A percentile compares a stretch with the other conserved stretches of the same genome.
Evolutionary conservation across 2,888 invertebrate species (phyloP).

Genomic region (Ophion slaviceki): DNA sequence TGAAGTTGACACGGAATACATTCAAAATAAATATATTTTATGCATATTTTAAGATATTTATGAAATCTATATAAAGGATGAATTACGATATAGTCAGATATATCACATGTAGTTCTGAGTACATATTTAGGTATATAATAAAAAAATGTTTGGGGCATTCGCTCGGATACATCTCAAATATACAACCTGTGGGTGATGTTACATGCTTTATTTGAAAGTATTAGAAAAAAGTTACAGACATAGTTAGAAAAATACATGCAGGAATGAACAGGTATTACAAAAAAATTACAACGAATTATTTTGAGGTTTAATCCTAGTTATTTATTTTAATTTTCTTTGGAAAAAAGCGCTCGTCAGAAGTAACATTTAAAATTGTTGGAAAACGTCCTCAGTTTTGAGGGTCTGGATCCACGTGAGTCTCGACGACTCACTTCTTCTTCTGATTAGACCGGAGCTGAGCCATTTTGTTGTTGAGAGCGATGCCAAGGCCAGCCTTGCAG

Average conservation of each 20-base stretch:
- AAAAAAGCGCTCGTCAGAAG: too few species aligned
- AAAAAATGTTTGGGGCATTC: not conserved
- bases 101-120: not conserved
- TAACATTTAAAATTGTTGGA: too few species aligned
- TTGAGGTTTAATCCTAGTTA: not conserved
- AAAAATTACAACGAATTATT: not conserved
- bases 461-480: constrained; percentile 27
- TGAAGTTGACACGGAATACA: too few species aligned
- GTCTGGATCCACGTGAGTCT: not conserved
- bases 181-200: not conserved
- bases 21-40: too few species aligned
- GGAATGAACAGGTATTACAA: not conserved
- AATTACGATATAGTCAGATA: not conserved
- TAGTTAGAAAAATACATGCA: not conserved
- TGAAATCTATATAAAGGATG: not conserved
- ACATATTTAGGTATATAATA: not conserved
- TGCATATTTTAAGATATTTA: too few species aligned
- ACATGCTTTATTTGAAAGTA: too few species aligned
- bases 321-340: not conserved
- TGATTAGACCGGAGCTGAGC: not conserved
- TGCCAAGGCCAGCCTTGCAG: constrained; percentile 32
- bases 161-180: not conserved
- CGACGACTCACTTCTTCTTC: not conserved
- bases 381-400: not conserved
- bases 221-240: not conserved